phyloP scores from a whole-genome alignment of 2,113 vertebrate species.

The Dinomys branickii region DNA sequence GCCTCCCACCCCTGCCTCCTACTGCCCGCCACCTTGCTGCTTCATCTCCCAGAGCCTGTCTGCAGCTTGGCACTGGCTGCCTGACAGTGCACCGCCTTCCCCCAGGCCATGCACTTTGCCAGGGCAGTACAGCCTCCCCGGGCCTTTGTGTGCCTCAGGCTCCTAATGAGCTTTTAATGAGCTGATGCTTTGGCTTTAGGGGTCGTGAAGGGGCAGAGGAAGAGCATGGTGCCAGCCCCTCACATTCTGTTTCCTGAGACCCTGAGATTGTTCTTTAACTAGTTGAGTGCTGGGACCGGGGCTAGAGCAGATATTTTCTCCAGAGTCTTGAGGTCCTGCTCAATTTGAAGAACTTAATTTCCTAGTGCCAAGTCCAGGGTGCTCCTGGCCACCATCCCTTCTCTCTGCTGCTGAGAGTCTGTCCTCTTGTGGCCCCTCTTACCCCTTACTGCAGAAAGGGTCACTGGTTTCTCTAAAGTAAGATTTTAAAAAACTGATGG shows the following conservation, averaged over 20 bases:
- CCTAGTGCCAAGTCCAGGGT: neutral
- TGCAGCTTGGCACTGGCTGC: conserved; percentile 52
- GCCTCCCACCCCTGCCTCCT: too few species aligned
- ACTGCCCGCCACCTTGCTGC: rapidly evolving
- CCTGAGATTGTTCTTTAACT: neutral
- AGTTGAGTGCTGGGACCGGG: neutral
- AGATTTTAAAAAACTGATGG: neutral
- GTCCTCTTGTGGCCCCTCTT: neutral
- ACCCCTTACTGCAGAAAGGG: neutral
- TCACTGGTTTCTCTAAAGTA: neutral
- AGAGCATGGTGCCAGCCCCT: neutral
- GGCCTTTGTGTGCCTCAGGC: conserved; percentile 50
- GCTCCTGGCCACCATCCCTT: neutral
- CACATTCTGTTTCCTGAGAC: neutral
- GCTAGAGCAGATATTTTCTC: neutral
- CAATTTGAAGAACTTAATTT: neutral
- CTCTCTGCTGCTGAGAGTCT: neutral
- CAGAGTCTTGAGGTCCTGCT: neutral
- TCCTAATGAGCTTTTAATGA: conserved; percentile 85
- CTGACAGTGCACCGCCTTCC: neutral
- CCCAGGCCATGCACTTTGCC: neutral
- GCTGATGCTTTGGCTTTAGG: conserved; percentile 59
- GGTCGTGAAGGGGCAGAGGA: conserved; percentile 64
- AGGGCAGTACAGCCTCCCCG: conserved; percentile 19
- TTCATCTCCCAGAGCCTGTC: neutral